These are phyloP conservation scores for Hesperophylax magnus DNA, from an alignment of 1,140 invertebrate species.

Conservation along the genomic window DNA sequence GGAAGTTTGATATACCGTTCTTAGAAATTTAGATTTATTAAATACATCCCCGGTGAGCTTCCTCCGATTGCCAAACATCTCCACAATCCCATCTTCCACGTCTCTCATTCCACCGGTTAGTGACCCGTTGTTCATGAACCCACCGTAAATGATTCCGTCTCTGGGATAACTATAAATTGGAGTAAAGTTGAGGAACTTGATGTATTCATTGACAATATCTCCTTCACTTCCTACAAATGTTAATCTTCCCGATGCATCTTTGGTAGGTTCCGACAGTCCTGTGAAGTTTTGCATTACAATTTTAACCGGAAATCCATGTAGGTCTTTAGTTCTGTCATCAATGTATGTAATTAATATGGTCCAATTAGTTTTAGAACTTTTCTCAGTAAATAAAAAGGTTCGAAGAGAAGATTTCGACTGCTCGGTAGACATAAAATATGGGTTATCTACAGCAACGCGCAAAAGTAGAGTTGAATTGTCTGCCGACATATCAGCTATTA, in stretches of 20 bases:
- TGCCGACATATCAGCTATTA: neutral
- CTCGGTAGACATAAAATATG: neutral
- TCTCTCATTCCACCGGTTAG: constrained; percentile 10
- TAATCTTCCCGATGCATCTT: constrained; percentile 22
- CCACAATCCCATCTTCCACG: constrained; percentile 39
- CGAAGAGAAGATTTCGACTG: neutral
- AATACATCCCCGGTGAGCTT: neutral
- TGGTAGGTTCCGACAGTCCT: constrained; percentile 31
- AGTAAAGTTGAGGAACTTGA: constrained; percentile 46
- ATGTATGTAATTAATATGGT: neutral
- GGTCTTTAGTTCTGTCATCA: constrained; percentile 16
- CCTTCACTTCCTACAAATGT: constrained; percentile 44
- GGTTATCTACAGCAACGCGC: neutral
- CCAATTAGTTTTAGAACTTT: constrained; percentile 4
- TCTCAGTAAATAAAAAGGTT: neutral
- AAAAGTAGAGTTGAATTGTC: neutral
- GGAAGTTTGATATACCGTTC: constrained; percentile 18
- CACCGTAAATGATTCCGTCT: constrained; percentile 26
- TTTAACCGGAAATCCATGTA: constrained; percentile 44
- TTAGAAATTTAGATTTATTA: constrained; percentile 36
- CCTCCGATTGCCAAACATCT: constrained; percentile 47
- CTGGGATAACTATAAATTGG: constrained; percentile 40
- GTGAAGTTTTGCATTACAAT: constrained; percentile 40
- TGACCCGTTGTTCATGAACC: constrained; percentile 15
- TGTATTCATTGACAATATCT: constrained; percentile 37